phyloP scores from a whole-genome alignment of 2,888 invertebrate genomes.

The Drosophila crucigera region DNA sequence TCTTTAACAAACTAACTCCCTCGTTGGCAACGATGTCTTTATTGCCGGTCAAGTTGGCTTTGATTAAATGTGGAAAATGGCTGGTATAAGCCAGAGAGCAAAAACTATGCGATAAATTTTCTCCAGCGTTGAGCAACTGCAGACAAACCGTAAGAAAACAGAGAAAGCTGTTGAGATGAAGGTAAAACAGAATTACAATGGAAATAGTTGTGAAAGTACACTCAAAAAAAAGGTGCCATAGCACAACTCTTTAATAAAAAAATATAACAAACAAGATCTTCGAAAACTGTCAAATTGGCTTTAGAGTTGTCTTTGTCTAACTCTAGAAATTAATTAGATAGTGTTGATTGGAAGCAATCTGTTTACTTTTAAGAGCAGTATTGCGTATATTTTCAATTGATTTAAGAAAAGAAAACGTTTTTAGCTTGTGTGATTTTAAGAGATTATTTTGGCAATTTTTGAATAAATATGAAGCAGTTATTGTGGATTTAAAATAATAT shows the following conservation, averaged over 20 bases:
- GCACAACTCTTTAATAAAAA: no score
- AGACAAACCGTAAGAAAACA: constrained; percentile 1
- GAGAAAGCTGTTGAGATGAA: background rate
- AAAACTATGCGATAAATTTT: constrained; percentile 61
- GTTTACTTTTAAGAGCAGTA: background rate
- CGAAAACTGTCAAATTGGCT: no score
- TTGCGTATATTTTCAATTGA: background rate
- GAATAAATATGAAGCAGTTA: no score
- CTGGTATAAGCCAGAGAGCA: constrained; percentile 45
- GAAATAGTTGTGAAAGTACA: constrained; percentile 45
- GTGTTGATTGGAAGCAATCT: background rate
- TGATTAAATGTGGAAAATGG: constrained; percentile 67
- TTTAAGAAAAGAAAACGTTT: background rate
- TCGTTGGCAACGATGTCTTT: constrained; percentile 40
- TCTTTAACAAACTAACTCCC: constrained; percentile 48
- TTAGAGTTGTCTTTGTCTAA: background rate
- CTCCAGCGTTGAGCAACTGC: constrained; percentile 10
- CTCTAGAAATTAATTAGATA: background rate
- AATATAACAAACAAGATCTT: no score
- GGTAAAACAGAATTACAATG: constrained; percentile 20
- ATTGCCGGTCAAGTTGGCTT: constrained; percentile 67
- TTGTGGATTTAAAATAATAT: no score
- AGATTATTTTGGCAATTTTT: background rate
- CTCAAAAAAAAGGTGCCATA: background rate
- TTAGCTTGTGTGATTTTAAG: background rate